A percentile compares a stretch with the other conserved stretches of the same genome.
phyloP scores from a whole-genome alignment of 2,888 invertebrate genomes.

The Hyles lineata region DNA sequence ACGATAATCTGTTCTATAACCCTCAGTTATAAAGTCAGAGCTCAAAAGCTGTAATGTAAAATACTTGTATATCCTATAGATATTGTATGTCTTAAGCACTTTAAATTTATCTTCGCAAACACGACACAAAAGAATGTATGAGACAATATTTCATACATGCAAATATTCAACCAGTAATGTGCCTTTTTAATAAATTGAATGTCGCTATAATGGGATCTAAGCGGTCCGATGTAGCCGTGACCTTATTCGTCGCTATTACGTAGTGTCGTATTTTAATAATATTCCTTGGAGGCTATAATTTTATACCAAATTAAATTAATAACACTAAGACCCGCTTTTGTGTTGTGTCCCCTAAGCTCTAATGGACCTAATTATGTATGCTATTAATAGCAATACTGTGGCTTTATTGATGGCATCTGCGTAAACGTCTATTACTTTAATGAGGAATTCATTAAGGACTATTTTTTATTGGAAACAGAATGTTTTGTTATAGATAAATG shows the following conservation, averaged over 20 bases:
- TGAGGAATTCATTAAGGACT: no score
- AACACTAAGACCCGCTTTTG: background rate
- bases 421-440: no score
- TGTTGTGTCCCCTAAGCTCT: background rate
- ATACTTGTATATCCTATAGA: no score
- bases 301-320: slow-evolving; percentile 14
- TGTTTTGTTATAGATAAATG: no score
- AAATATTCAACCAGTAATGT: background rate
- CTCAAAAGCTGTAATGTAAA: no score
- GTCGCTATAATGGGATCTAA: background rate
- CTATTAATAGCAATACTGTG: background rate
- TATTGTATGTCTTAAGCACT: no score
- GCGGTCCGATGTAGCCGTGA: background rate
- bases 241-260: background rate
- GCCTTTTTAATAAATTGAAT: background rate
- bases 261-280: slow-evolving; percentile 8
- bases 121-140: no score
- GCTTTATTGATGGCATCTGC: background rate
- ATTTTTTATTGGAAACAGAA: no score
- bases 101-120: no score
- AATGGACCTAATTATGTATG: background rate
- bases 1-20: no score
- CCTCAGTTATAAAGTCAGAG: no score
- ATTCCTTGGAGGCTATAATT: background rate
- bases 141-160: no score